phyloP scores from a whole-genome alignment of 2,113 vertebrate genomes.

The Dicaeum eximium region DNA sequence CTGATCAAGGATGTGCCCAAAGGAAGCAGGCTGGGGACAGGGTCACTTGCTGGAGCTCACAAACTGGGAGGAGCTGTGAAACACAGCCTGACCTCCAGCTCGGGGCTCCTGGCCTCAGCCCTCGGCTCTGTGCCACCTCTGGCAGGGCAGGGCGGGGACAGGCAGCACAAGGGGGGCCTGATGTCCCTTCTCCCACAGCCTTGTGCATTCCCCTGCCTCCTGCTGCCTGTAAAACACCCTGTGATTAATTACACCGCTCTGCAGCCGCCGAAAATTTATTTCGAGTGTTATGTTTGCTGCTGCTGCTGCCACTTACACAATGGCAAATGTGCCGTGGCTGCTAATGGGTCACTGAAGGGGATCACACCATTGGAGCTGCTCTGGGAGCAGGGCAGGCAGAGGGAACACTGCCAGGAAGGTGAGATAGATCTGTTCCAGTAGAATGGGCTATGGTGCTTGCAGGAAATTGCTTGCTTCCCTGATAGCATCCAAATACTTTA shows the following conservation, averaged over 20 bases:
- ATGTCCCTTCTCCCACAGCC: not conserved
- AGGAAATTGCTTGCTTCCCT: not conserved
- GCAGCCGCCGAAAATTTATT: not conserved
- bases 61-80: not conserved
- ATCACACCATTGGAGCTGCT: not conserved
- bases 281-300: not conserved
- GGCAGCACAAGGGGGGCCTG: not conserved
- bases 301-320: not conserved
- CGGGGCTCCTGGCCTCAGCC: not conserved
- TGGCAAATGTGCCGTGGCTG: not conserved
- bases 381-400: not conserved
- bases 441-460: not conserved
- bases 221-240: not conserved
- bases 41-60: accelerated
- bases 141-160: not conserved
- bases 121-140: accelerated
- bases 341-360: slow-evolving; percentile 7
- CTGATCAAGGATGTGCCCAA: not conserved
- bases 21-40: not conserved
- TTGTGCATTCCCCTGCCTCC: not conserved
- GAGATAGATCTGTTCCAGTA: not conserved
- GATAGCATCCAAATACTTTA: not conserved
- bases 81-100: not conserved
- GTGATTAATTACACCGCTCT: not conserved
- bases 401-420: not conserved